These are phyloP conservation scores for Tiliacea citrago DNA, from an alignment of 2,888 invertebrate genomes.

Conservation along the genomic window DNA sequence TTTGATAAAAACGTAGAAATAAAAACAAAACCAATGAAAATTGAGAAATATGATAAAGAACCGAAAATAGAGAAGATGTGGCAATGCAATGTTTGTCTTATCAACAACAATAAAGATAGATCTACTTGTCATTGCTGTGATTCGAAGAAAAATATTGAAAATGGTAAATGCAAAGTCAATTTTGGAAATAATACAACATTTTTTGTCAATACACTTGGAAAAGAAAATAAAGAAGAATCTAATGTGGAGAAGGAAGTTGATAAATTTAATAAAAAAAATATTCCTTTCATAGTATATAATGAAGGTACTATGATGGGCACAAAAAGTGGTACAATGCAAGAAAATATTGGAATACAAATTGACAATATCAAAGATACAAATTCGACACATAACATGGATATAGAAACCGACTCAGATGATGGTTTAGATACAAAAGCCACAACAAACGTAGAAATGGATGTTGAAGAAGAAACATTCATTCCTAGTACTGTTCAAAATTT, in stretches of 20 bases:
- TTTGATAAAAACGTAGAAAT: background rate
- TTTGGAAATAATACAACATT: conserved; percentile 58
- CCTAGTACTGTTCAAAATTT: conserved; percentile 5
- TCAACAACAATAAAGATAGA: conserved; percentile 68
- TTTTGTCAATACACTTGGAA: background rate
- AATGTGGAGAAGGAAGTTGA: background rate
- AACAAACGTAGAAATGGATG: conserved; percentile 69
- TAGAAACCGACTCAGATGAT: conserved; percentile 25
- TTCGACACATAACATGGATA: conserved; percentile 44
- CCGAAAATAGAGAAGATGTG: conserved; percentile 58
- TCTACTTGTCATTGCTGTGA: conserved; percentile 77
- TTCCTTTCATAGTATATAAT: conserved; percentile 8
- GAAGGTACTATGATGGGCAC: conserved; percentile 23
- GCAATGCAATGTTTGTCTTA: conserved; percentile 77
- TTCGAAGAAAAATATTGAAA: conserved; percentile 46
- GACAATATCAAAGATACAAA: conserved; percentile 43
- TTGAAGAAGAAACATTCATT: conserved; percentile 60
- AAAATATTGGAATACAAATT: conserved; percentile 27
- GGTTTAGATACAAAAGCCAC: background rate
- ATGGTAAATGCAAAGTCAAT: conserved; percentile 52
- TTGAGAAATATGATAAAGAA: conserved; percentile 3
- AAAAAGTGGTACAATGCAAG: conserved; percentile 3
- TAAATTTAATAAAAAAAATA: background rate
- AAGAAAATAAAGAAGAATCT: background rate
- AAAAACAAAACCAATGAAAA: background rate